Base-by-base conservation (phyloP, 37 sponge, comb jelly and placozoan species). In the Bolinopsis microptera region DNA sequence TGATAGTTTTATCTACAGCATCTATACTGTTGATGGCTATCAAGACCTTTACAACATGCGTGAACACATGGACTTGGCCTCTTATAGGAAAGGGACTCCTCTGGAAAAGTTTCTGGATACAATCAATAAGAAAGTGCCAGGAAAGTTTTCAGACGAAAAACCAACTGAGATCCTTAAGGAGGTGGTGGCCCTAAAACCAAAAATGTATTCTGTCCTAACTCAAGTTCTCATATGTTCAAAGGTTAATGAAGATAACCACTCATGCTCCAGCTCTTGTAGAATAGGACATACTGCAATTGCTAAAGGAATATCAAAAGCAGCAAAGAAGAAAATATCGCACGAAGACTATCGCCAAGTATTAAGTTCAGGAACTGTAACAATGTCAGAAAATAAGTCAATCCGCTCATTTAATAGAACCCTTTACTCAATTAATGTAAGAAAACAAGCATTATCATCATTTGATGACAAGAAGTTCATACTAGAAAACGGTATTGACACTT, bases 101-200 rank as follows among this genome's bases (percentile, higher is more conserved):
- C 27, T 80, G 83, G 36, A 23, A 13, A 32, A 80, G 38, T 80
- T 80, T 38, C 27, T 5, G 16, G 16, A 21, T 8, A 21, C 38
- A 18, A 23, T 3, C 2, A 28, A 80, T 23, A 80, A 80, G 38
- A 80, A 80, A 35, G 83, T 80, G 2, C 83, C 83, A 27, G 83
- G 83, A 32, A 80, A 80, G 83, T 80, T 80, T 74, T 74, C 76
- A 25, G 76, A 74, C n/a, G n/a, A n/a, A n/a, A n/a, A n/a, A n/a
- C n/a, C n/a, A n/a, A n/a, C n/a, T n/a, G n/a, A n/a, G n/a, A 80
- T 80, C 23, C 31, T 80, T 8, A 80, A 35, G 35, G 83, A 80
- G 38, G 83, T 80, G 35, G 38, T 80, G 36, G 83, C 38, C 27
- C 83, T 80, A 38, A 80, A 80, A 38, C 83, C 83, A 27, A 80